Evolutionary conservation across 2,113 vertebrate species (phyloP).

Genomic region (Carollia perspicillata): DNA sequence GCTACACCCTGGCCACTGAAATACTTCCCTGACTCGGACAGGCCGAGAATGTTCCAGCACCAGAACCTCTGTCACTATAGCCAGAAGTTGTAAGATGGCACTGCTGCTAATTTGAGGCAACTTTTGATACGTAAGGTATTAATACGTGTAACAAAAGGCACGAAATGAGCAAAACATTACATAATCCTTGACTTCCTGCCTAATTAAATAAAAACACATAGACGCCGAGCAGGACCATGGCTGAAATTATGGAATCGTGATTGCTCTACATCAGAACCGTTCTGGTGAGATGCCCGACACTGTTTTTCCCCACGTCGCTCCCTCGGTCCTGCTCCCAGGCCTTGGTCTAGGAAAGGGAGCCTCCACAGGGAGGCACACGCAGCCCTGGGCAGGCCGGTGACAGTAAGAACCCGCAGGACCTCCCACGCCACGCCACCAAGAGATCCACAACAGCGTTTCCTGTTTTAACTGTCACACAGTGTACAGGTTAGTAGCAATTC

Average conservation of each 20-base stretch:
- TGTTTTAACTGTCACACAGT: too few species aligned
- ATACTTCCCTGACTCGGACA: background rate
- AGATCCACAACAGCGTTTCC: background rate
- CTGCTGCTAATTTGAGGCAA: background rate
- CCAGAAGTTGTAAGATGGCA: background rate
- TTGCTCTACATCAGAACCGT: background rate
- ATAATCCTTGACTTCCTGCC: background rate
- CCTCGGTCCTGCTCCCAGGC: background rate
- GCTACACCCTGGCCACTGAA: slow-evolving; percentile 48
- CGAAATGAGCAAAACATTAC: background rate
- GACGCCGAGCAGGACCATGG: background rate
- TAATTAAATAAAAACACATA: background rate
- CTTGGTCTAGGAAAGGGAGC: background rate
- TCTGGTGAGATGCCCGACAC: background rate
- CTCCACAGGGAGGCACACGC: background rate
- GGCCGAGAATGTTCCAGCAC: slow-evolving; percentile 33
- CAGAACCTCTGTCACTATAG: background rate
- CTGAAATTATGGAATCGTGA: background rate
- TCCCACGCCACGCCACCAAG: background rate
- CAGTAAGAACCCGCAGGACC: background rate
- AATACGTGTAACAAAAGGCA: background rate
- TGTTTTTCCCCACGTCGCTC: background rate
- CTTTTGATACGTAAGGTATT: background rate
- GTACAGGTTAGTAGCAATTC: background rate
- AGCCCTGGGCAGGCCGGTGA: background rate